Evolutionary conservation across 2,888 invertebrate genomes (phyloP).

Genomic region (Invenusta paracnida): DNA sequence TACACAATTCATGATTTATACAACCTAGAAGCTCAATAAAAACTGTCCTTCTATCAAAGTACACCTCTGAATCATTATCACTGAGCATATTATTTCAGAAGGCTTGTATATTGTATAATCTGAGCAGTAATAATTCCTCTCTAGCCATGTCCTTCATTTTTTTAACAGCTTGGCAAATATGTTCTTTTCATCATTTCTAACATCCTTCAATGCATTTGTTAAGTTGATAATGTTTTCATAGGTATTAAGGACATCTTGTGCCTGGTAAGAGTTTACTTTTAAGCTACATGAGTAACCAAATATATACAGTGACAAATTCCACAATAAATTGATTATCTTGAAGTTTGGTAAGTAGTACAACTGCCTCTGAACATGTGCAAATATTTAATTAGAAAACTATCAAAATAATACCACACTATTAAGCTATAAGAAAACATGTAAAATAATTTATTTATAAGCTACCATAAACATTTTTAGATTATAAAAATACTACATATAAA

Average conservation of each 20-base stretch:
- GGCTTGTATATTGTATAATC: background rate
- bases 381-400: too few species aligned
- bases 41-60: background rate
- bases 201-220: background rate
- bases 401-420: too few species aligned
- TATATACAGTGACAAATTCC: background rate
- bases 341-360: slow-evolving; percentile 20
- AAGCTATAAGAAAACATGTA: too few species aligned
- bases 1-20: background rate
- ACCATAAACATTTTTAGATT: too few species aligned
- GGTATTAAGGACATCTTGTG: background rate
- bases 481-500: too few species aligned
- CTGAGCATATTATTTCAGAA: background rate
- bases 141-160: background rate
- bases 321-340: slow-evolving; percentile 6
- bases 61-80: background rate
- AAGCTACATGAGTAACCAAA: background rate
- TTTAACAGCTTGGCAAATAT: background rate
- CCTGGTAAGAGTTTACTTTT: too few species aligned
- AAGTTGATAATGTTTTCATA: background rate
- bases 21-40: background rate
- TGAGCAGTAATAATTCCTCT: background rate
- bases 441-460: too few species aligned
- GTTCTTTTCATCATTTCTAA: background rate
- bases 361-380: slow-evolving; percentile 15